Base-by-base conservation (phyloP, 2,888 invertebrate species). In the Leuctra nigra region DNA sequence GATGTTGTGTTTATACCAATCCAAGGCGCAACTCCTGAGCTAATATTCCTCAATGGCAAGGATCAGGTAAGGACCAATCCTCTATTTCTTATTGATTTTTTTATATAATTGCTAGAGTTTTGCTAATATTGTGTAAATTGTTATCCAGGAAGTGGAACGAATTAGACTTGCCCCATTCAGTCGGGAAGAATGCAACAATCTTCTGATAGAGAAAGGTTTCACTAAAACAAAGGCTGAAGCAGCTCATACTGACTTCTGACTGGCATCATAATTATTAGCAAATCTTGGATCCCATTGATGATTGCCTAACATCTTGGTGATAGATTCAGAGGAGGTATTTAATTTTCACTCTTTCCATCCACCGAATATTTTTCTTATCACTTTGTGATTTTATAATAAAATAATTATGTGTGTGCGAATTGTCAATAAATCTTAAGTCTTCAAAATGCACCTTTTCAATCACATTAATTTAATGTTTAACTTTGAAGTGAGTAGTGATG, bases 161-260 rank as follows among this genome's bases (percentile, higher is more conserved):
- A 44, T 44, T 44, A 70, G 75, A 36, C 70, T 88, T 36, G 77
- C 77, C 1, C 68, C 72, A 24, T 72, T 83, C 14, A 77, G 72
- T 33, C 77, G 85, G 23, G 66, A 79, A 25, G 80, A 85, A 66
- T 87, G 87, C 69, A 87, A 87, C 65, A 74, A 83, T 7, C 72
- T 87, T 1, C 64, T 87, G 14, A 64, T 72, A 56, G 72, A 72
- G 20, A 81, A 78, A 67, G 85, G 86, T 6, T 85, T 86, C 63
- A 66, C 64, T 7, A 75, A 73, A 61, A 76, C 73, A 64, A 39
- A 39, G 18, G 20, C 41, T 22, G 52, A 53, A 23, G 36, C 35
- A 24, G 18, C 50, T 20, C 59, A 53, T 36, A 54, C 53, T 25
- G 59, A 59, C 47, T 56, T 59, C 50, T 59, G 56, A 29, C 29